A percentile compares a stretch with the other conserved stretches of the same genome.
Evolutionary conservation across 2,113 vertebrate species (phyloP).

Genomic region (Micronycteris hirsuta): DNA sequence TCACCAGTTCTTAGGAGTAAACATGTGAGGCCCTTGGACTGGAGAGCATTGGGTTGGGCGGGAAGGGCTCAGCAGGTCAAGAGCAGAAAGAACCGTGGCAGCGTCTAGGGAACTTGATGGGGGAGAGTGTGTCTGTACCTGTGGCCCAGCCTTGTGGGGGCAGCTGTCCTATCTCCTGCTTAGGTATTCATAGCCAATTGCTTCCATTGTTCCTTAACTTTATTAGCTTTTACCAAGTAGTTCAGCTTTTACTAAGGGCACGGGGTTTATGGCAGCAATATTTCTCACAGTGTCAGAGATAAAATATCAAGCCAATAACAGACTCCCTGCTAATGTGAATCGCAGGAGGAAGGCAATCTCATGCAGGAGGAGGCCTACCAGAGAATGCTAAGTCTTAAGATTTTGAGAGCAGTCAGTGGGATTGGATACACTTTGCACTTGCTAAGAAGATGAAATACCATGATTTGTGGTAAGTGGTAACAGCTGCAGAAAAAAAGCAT

Average conservation of each 20-base stretch:
- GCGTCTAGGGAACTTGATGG: background rate
- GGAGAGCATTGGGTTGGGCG: background rate
- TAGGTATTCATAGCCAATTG: conserved; percentile 74
- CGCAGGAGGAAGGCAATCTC: conserved; percentile 59
- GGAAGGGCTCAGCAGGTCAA: background rate
- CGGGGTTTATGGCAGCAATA: conserved; percentile 78
- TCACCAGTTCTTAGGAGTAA: background rate
- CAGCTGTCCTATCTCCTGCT: conserved; percentile 62
- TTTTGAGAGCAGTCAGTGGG: conserved; percentile 54
- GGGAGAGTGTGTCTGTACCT: background rate
- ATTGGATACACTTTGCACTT: conserved; percentile 58
- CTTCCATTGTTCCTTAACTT: conserved; percentile 73
- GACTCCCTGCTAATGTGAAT: conserved; percentile 76
- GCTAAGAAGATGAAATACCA: conserved; percentile 69
- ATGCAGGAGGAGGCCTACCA: conserved; percentile 54
- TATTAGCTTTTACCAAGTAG: conserved; percentile 81
- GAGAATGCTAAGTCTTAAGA: conserved; percentile 55
- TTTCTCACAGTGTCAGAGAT: conserved; percentile 79
- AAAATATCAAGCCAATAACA: conserved; percentile 81
- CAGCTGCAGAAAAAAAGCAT: conserved; percentile 52
- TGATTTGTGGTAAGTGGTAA: conserved; percentile 72
- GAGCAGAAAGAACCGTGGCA: background rate
- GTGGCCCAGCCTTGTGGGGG: background rate
- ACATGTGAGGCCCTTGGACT: background rate
- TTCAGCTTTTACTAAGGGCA: conserved; percentile 80